A percentile compares a stretch with the other conserved stretches of the same genome.
These are phyloP conservation scores for Monopis laevigella DNA, from an alignment of 2,888 invertebrate genomes.

Conservation along the genomic window DNA sequence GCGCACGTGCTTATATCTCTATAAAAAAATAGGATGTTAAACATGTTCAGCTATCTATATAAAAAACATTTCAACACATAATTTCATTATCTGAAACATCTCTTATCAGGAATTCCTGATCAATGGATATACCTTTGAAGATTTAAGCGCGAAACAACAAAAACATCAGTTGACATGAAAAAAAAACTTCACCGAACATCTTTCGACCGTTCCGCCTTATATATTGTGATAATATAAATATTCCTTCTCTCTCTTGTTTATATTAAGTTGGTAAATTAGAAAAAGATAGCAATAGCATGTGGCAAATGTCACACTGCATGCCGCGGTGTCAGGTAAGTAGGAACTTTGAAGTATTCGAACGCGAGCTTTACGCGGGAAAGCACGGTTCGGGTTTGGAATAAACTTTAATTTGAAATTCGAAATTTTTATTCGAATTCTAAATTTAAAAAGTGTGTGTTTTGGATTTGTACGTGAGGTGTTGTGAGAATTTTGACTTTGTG, in stretches of 20 bases:
- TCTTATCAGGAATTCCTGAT: neutral
- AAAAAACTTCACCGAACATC: slow-evolving; percentile 30
- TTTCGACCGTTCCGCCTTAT: slow-evolving; percentile 40
- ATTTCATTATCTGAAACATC: neutral
- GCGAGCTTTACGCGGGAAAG: slow-evolving; percentile 59
- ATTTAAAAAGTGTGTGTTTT: too few relatives aligned
- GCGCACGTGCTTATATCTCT: too few relatives aligned
- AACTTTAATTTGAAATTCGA: neutral
- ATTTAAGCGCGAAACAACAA: slow-evolving; percentile 54
- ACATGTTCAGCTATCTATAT: too few relatives aligned
- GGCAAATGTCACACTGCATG: slow-evolving; percentile 45
- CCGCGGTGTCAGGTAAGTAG: slow-evolving; percentile 57
- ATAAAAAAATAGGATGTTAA: too few relatives aligned
- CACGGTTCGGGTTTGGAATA: too few relatives aligned
- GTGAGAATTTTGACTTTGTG: too few relatives aligned
- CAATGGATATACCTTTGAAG: slow-evolving; percentile 22
- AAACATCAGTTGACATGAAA: slow-evolving; percentile 35
- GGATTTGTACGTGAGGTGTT: neutral
- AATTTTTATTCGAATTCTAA: neutral
- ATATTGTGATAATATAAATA: slow-evolving; percentile 32
- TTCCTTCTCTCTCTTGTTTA: slow-evolving; percentile 25
- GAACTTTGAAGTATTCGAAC: slow-evolving; percentile 49
- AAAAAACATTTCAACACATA: slow-evolving; percentile 1
- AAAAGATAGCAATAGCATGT: slow-evolving; percentile 32
- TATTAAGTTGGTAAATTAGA: slow-evolving; percentile 20